These are phyloP conservation scores for Agrochola macilenta DNA, from an alignment of 2,888 invertebrate genomes.

Conservation along the genomic window DNA sequence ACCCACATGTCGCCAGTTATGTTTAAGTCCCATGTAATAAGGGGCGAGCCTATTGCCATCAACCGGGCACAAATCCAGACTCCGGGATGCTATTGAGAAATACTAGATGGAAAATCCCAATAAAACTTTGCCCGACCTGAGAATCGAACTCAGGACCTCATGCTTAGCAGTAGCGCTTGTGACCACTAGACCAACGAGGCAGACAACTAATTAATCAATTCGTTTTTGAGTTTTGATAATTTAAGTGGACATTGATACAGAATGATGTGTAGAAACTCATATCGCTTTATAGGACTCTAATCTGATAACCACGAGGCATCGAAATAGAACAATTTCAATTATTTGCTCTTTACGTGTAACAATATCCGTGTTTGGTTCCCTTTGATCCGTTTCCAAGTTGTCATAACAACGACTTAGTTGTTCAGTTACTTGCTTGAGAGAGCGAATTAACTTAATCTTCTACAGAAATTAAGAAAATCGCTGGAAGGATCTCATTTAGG, in stretches of 20 bases:
- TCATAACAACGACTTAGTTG: constrained; percentile 6
- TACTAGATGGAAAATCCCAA: too few relatives aligned
- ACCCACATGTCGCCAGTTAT: background rate
- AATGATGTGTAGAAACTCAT: too few relatives aligned
- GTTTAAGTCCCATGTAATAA: background rate
- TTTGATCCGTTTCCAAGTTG: constrained; percentile 9
- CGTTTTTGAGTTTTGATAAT: background rate
- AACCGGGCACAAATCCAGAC: background rate
- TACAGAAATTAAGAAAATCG: constrained; percentile 15
- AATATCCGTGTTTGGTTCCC: constrained; percentile 3
- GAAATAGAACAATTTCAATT: background rate
- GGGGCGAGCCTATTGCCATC: background rate
- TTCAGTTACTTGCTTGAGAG: constrained; percentile 18
- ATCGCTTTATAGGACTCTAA: too few relatives aligned
- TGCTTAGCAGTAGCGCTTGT: too few relatives aligned
- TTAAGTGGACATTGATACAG: background rate
- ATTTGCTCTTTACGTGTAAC: background rate
- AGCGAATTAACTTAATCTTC: constrained; percentile 16
- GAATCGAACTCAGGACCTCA: background rate
- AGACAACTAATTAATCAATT: background rate
- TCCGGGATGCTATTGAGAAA: background rate
- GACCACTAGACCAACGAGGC: too few relatives aligned
- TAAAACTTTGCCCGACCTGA: background rate
- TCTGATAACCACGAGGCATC: background rate
- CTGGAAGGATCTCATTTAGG: constrained; percentile 10